These are phyloP conservation scores for Meda fulgida DNA, from an alignment of 2,797 vertebrate genomes.

Conservation along the genomic window DNA sequence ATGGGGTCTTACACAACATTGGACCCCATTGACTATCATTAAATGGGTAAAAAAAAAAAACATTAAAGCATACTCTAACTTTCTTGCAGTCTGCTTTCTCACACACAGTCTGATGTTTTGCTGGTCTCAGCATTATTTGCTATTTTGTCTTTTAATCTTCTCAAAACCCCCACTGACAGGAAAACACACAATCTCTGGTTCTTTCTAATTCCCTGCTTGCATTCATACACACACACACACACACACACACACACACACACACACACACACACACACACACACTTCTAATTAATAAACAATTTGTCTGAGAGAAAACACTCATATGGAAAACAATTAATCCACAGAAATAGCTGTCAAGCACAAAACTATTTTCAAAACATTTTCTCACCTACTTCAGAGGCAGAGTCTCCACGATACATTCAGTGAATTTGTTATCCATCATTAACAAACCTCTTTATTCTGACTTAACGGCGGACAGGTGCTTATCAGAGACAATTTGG, in stretches of 20 bases:
- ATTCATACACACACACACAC: not conserved
- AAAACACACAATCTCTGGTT: constrained; percentile 34
- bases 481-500: constrained; percentile 27
- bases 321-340: constrained; percentile 63
- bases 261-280: not conserved
- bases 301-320: constrained; percentile 52
- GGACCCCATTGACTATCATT: not conserved
- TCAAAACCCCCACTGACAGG: constrained; percentile 33
- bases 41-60: not conserved
- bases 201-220: constrained; percentile 2
- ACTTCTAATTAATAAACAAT: constrained; percentile 64
- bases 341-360: constrained; percentile 59
- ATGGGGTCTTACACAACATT: not conserved
- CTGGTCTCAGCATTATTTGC: constrained; percentile 26
- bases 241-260: not conserved
- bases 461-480: constrained; percentile 21
- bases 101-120: constrained; percentile 16
- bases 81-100: not conserved
- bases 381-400: constrained; percentile 37
- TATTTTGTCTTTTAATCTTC: constrained; percentile 53
- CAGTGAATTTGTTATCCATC: constrained; percentile 27
- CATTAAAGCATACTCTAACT: not conserved
- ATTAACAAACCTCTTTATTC: constrained; percentile 33
- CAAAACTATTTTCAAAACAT: constrained; percentile 49
- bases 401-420: constrained; percentile 8